phyloP scores from a whole-genome alignment of 2,113 vertebrate genomes.

The Theropithecus gelada region DNA sequence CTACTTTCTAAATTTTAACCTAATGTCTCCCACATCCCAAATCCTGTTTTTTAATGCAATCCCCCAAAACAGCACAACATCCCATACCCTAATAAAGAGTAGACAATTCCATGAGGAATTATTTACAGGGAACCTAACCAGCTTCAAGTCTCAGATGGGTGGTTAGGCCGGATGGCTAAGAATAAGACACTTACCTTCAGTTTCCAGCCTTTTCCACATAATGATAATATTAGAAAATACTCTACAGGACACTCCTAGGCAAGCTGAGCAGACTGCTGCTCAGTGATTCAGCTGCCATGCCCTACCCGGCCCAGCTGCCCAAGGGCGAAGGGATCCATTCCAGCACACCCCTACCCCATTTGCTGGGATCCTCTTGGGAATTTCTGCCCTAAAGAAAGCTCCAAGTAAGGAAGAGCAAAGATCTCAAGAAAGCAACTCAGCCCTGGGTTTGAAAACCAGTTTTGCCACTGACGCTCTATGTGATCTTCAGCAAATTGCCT shows the following conservation, averaged over 20 bases:
- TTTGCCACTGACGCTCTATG: conserved; percentile 27
- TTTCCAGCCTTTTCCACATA: neutral
- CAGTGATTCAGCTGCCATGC: neutral
- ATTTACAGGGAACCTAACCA: neutral
- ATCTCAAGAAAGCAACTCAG: neutral
- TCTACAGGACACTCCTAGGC: neutral
- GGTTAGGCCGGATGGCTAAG: neutral
- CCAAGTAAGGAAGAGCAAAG: neutral
- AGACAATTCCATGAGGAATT: neutral
- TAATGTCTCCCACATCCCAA: neutral
- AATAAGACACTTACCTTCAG: neutral
- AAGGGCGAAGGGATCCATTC: neutral
- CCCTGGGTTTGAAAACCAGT: conserved; percentile 49
- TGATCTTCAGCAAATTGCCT: conserved; percentile 1
- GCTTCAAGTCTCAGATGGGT: neutral
- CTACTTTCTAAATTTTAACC: neutral
- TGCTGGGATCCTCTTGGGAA: neutral
- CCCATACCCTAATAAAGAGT: neutral
- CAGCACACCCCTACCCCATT: neutral
- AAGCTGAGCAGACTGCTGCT: neutral
- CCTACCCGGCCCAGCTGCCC: neutral
- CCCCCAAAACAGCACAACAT: neutral
- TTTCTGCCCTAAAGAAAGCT: neutral
- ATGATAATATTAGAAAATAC: neutral
- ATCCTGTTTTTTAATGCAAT: neutral